phyloP scores from a whole-genome alignment of 2,113 vertebrate species.

The Isichthys henryi region DNA sequence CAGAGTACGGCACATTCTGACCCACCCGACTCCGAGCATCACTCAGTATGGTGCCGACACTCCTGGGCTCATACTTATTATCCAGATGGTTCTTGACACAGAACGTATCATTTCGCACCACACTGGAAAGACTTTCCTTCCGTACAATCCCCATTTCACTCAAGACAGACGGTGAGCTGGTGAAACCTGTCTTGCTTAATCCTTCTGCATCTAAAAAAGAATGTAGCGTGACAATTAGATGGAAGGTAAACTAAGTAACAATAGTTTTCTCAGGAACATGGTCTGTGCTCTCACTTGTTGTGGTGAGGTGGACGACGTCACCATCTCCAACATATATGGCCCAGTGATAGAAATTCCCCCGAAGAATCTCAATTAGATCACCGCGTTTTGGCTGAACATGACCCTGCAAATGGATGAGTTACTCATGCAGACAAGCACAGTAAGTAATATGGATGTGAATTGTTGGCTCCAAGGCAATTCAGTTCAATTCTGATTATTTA shows the following conservation, averaged over 20 bases:
- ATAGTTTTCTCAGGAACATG: neutral
- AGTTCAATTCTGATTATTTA: neutral
- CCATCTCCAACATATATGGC: conserved; percentile 73
- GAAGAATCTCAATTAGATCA: conserved; percentile 74
- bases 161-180: conserved; percentile 64
- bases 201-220: neutral
- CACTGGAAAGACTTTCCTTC: conserved; percentile 54
- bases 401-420: conserved; percentile 27
- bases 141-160: conserved; percentile 60
- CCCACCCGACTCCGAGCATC: conserved; percentile 45
- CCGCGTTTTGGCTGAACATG: conserved; percentile 57
- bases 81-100: conserved; percentile 64
- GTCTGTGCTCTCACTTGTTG: conserved; percentile 52
- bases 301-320: conserved; percentile 68
- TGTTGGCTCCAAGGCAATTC: neutral
- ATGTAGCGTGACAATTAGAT: neutral
- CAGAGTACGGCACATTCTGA: conserved; percentile 37
- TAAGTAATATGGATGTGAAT: neutral
- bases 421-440: neutral
- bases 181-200: conserved; percentile 39
- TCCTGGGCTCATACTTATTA: conserved; percentile 31
- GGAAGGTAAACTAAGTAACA: neutral
- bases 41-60: conserved; percentile 35
- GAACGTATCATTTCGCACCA: conserved; percentile 47
- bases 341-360: conserved; percentile 72